Percentiles rank a stretch among this genome's conserved stretches.
phyloP scores from a whole-genome alignment of 2,113 vertebrate genomes.

The Hystrix cristata region DNA sequence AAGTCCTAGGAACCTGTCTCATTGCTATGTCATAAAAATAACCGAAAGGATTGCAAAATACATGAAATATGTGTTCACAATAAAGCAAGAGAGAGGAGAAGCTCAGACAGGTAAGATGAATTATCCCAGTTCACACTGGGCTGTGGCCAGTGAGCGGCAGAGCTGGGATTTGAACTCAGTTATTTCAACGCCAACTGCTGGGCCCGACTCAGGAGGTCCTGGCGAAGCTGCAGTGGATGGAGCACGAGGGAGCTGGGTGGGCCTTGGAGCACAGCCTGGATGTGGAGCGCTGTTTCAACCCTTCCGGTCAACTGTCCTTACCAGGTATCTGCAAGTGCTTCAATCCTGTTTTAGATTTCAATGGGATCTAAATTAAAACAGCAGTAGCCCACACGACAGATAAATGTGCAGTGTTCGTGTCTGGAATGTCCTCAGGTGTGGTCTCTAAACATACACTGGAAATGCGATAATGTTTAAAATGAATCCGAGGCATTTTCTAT shows the following conservation, averaged over 20 bases:
- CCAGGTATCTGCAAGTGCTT: neutral
- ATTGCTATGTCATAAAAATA: neutral
- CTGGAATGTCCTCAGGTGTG: neutral
- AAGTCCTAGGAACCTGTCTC: neutral
- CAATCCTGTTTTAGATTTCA: neutral
- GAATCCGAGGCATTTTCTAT: neutral
- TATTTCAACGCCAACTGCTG: neutral
- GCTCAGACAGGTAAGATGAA: neutral
- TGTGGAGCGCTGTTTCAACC: neutral
- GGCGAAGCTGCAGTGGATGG: rapidly evolving
- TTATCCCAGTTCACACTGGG: neutral
- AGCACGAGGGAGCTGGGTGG: neutral
- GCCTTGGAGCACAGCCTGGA: neutral
- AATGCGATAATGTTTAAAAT: neutral
- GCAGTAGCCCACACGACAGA: neutral
- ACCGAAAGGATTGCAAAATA: neutral
- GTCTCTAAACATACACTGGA: neutral
- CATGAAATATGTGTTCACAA: neutral
- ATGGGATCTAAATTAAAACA: slow-evolving; percentile 47
- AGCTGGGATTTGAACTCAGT: neutral
- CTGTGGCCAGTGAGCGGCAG: neutral
- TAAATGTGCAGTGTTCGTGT: neutral
- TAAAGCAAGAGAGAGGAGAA: neutral
- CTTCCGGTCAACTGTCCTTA: neutral
- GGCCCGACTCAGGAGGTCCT: neutral